Evolutionary conservation across 2,113 vertebrate species (phyloP).

Genomic region (Microcebus tavaratra): DNA sequence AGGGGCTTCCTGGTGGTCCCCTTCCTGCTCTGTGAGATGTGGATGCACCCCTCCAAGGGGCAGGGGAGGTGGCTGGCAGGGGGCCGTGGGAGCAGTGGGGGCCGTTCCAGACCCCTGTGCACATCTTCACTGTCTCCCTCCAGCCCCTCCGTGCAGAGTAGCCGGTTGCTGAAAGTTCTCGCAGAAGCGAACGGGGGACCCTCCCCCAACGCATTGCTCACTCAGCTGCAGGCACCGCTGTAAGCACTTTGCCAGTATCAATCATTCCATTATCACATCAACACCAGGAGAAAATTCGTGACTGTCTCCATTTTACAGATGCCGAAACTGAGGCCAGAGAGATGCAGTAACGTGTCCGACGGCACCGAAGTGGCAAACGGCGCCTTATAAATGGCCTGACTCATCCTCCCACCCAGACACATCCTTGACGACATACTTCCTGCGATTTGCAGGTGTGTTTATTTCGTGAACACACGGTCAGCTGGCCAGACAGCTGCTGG

Average conservation of each 20-base stretch:
- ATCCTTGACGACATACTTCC: fast-evolving
- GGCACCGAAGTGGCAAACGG: not conserved
- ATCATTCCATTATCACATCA: fast-evolving
- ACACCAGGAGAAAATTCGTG: not conserved
- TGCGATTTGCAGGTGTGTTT: fast-evolving
- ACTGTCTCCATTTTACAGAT: not conserved
- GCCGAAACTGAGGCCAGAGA: not conserved
- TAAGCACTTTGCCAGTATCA: not conserved
- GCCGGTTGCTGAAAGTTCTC: fast-evolving
- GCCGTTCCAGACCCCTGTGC: too few relatives aligned
- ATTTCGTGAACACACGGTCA: not conserved
- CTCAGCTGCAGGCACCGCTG: fast-evolving
- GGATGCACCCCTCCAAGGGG: too few relatives aligned
- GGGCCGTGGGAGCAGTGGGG: not conserved
- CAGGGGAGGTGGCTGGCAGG: too few relatives aligned
- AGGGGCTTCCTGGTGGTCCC: not conserved
- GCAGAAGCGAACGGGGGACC: not conserved
- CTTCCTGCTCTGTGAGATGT: not conserved
- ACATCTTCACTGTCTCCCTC: not conserved
- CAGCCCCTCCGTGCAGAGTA: fast-evolving
- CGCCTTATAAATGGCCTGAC: fast-evolving
- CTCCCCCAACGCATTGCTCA: not conserved
- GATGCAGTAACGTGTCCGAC: not conserved
- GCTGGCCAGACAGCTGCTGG: not conserved
- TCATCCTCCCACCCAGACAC: fast-evolving